Evolutionary conservation across 2,888 invertebrate species (phyloP).

Genomic region (Oxyteleia sp.): DNA sequence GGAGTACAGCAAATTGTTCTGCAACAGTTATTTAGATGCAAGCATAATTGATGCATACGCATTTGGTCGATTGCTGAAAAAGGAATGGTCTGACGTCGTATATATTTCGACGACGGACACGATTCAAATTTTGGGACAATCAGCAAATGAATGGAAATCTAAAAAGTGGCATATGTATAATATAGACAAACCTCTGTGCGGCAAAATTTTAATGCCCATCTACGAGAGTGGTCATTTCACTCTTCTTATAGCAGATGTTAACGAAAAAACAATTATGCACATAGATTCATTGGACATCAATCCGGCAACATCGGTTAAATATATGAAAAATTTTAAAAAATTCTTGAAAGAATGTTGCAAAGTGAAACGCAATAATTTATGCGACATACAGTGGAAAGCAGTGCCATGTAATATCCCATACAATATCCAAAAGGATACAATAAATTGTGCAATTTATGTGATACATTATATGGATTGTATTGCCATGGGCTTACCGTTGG

Average conservation of each 20-base stretch:
- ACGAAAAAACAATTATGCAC: no score
- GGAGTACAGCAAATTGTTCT: neutral
- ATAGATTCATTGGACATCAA: no score
- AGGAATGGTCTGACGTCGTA: neutral
- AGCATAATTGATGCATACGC: neutral
- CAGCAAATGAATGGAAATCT: no score
- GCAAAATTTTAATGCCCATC: no score
- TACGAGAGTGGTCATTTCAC: no score
- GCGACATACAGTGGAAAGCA: neutral
- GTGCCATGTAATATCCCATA: neutral
- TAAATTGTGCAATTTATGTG: constrained; percentile 10
- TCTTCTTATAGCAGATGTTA: no score
- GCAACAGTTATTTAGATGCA: neutral
- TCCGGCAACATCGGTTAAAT: no score
- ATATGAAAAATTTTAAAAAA: no score
- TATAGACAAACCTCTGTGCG: no score
- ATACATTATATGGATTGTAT: constrained; percentile 15
- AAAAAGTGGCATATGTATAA: no score
- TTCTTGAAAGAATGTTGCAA: no score
- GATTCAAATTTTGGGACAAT: no score
- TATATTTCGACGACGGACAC: neutral
- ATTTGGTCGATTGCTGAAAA: neutral
- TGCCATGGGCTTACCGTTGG: neutral
- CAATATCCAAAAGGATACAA: constrained; percentile 5
- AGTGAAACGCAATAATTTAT: constrained; percentile 8